Evolutionary conservation across 2,113 vertebrate genomes (phyloP).

Genomic region (Aegithalos caudatus): DNA sequence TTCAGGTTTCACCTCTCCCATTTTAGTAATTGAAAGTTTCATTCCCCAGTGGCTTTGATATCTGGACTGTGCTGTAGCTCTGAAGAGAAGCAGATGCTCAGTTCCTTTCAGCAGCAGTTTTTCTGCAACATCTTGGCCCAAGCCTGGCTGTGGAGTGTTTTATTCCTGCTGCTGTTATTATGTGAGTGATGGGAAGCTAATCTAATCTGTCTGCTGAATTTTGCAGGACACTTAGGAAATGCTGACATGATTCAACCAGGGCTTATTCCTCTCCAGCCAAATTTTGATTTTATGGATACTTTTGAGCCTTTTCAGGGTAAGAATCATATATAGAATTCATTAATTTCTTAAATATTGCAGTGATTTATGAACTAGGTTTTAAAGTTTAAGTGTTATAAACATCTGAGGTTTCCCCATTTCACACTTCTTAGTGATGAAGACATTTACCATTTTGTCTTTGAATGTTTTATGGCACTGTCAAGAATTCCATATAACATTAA

Average conservation of each 20-base stretch:
- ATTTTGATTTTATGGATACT: conserved; percentile 97
- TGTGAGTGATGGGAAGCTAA: not conserved
- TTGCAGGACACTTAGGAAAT: conserved; percentile 90
- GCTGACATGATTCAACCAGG: conserved; percentile 99
- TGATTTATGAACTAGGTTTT: not conserved
- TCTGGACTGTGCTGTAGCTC: not conserved
- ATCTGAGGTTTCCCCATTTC: not conserved
- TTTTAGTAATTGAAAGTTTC: not conserved
- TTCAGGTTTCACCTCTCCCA: not conserved
- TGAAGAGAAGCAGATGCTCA: conserved; percentile 14
- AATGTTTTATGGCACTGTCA: not conserved
- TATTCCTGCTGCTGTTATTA: not conserved
- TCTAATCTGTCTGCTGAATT: not conserved
- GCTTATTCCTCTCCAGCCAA: conserved; percentile 94
- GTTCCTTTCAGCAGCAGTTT: not conserved
- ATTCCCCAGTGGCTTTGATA: not conserved
- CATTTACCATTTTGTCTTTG: not conserved
- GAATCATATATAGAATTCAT: not conserved
- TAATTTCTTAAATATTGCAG: not conserved
- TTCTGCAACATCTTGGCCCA: not conserved
- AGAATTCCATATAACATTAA: not conserved
- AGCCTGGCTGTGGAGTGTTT: not conserved
- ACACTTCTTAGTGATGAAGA: not conserved
- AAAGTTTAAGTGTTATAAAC: not conserved
- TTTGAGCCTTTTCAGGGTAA: conserved; percentile 95